These are phyloP conservation scores for Bombus pyrosoma DNA, from an alignment of 1,140 invertebrate genomes.

Conservation along the genomic window DNA sequence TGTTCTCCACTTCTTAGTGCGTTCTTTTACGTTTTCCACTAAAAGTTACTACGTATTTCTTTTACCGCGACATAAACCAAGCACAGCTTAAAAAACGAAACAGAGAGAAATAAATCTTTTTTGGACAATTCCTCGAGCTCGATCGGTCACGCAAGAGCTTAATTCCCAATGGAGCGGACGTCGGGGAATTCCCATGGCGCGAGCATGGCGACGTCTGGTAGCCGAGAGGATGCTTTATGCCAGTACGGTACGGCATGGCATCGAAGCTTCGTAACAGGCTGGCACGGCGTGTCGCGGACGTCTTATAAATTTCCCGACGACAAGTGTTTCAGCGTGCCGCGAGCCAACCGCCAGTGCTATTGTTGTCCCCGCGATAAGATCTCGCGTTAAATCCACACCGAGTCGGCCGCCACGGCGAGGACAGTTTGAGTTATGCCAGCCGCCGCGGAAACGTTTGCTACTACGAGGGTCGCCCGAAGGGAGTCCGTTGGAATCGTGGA, in stretches of 20 bases:
- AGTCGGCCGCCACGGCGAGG: slow-evolving; percentile 54
- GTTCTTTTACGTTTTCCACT: no score
- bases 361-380: slow-evolving; percentile 74
- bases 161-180: background rate
- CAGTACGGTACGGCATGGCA: background rate
- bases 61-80: no score
- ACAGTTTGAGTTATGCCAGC: slow-evolving; percentile 70
- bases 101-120: background rate
- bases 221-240: slow-evolving; percentile 20
- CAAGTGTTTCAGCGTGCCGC: slow-evolving; percentile 68
- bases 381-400: slow-evolving; percentile 69
- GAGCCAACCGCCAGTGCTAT: slow-evolving; percentile 63
- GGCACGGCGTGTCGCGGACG: slow-evolving; percentile 40
- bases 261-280: slow-evolving; percentile 36
- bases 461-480: slow-evolving; percentile 27
- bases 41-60: no score
- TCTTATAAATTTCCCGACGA: slow-evolving; percentile 68
- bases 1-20: no score
- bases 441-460: slow-evolving; percentile 57
- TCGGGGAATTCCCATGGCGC: background rate
- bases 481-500: background rate
- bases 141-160: background rate
- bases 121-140: background rate
- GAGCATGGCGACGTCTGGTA: background rate
- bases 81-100: no score